phyloP scores from a whole-genome alignment of 2,797 vertebrate genomes.

The Peromyscus eremicus region DNA sequence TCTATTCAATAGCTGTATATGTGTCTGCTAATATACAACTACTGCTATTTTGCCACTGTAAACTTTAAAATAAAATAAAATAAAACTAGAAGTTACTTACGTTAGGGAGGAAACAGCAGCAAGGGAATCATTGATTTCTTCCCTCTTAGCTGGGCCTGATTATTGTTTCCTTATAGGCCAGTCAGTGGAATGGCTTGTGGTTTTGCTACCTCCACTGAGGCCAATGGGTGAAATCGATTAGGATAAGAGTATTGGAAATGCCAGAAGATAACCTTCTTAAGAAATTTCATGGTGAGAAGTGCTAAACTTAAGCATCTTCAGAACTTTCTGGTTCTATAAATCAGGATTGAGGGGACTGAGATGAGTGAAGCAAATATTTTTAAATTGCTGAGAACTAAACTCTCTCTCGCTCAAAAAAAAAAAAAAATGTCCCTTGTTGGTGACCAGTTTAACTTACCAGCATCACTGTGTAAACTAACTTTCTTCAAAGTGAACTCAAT shows the following conservation, averaged over 20 bases:
- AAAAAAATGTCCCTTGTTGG: slow-evolving; percentile 40
- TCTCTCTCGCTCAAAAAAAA: neutral
- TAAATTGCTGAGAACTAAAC: neutral
- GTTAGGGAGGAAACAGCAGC: neutral
- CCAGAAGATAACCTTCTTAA: slow-evolving; percentile 1
- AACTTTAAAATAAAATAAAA: slow-evolving; percentile 31
- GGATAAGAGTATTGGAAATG: neutral
- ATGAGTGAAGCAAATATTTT: slow-evolving; percentile 22
- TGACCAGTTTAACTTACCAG: neutral
- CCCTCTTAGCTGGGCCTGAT: neutral
- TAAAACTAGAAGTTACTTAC: neutral
- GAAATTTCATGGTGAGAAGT: slow-evolving; percentile 51
- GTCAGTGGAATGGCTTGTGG: slow-evolving; percentile 1
- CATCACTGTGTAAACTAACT: neutral
- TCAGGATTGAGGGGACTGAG: slow-evolving; percentile 19
- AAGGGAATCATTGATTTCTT: slow-evolving; percentile 33
- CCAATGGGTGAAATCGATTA: slow-evolving; percentile 43
- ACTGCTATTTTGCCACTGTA: neutral
- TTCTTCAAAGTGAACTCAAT: neutral
- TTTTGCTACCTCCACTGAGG: neutral
- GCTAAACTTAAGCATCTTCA: slow-evolving; percentile 37
- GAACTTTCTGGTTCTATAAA: slow-evolving; percentile 15
- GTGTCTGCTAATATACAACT: neutral
- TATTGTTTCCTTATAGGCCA: slow-evolving; percentile 1
- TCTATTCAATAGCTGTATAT: neutral